Conservation (phyloP, 2,113 vertebrate genomes). For the Malurus alboscapulatus region DNA sequence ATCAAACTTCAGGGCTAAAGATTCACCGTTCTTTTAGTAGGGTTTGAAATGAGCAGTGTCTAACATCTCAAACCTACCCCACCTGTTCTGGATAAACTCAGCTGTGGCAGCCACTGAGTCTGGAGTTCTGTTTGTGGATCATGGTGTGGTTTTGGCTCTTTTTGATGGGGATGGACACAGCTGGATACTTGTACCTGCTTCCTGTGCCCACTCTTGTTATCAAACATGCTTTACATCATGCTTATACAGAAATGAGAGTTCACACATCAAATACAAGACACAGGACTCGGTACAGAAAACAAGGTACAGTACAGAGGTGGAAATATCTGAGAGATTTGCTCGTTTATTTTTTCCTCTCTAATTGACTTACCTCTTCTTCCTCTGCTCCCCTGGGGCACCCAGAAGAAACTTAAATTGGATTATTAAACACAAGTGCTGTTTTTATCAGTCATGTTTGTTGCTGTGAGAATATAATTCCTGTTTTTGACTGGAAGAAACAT, state of each 20-base stretch:
- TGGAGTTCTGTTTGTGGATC: neutral
- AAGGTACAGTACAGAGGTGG: neutral
- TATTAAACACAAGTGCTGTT: neutral
- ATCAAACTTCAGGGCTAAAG: neutral
- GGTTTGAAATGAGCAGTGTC: neutral
- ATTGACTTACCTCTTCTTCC: conserved; percentile 25
- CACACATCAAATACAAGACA: neutral
- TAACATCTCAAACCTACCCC: neutral
- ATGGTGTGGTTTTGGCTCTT: neutral
- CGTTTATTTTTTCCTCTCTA: neutral
- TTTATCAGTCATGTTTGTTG: neutral
- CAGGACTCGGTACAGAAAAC: neutral
- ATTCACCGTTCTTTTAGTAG: neutral
- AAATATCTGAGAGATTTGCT: neutral
- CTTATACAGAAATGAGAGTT: neutral
- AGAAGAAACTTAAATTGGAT: neutral
- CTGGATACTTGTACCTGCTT: neutral
- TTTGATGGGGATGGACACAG: neutral
- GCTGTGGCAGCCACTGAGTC: neutral
- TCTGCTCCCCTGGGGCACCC: neutral
- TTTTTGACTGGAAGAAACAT: neutral
- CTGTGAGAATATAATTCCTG: neutral
- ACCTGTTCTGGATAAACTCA: neutral
- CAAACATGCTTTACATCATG: neutral
- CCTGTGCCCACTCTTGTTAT: neutral